Evolutionary conservation across 2,113 vertebrate genomes (phyloP), one percentile per base, ranked within the genome.

Genomic region (Parus major): DNA sequence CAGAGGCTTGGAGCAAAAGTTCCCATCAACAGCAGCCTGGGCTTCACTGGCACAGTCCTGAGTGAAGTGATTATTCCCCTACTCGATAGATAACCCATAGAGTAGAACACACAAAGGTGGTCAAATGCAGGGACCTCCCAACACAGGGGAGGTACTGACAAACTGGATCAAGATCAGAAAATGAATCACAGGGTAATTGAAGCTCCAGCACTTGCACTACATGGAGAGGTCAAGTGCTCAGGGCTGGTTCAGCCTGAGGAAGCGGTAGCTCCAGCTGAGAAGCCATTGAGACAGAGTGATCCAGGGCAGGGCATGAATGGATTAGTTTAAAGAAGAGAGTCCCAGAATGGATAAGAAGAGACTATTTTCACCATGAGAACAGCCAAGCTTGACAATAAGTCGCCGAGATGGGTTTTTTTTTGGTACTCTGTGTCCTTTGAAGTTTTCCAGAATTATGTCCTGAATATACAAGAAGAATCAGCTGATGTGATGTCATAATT

Each of bases 51-150:
- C 14, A 23, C 7, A 23, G 9, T 7, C 29, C 2, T 25, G 44
- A 41, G 23, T 20, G 52, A 49, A 69, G 20, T 20, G 42, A 24
- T 69, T 52, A 47, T 14, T 78, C 16, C 8, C 7, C 21, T 57
- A 12, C 15, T 28, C 1, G 0, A 65, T 14, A 28, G 10, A n/a
- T 0, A 3, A 33, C 12, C 16, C 11, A n/a, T 0, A 23, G 19
- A 36, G 31, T 18, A 60, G 66, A 79, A 2, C 9, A 56, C 17
- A 42, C 7, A 23, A 7, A 47, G 27, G 5, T 33, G 39, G 9
- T 57, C n/a, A 49, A 21, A 42, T 8, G 7, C 14, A 35, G n/a
- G 11, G 33, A 19, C 2, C 11, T 60, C 70, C 7, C 31, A 61
- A 22, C 29, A 47, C 13, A 49, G 22, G 3, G 13, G 65, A 46